Conservation (phyloP, 2,888 invertebrate genomes). For the Mechanitis mazaeus region DNA sequence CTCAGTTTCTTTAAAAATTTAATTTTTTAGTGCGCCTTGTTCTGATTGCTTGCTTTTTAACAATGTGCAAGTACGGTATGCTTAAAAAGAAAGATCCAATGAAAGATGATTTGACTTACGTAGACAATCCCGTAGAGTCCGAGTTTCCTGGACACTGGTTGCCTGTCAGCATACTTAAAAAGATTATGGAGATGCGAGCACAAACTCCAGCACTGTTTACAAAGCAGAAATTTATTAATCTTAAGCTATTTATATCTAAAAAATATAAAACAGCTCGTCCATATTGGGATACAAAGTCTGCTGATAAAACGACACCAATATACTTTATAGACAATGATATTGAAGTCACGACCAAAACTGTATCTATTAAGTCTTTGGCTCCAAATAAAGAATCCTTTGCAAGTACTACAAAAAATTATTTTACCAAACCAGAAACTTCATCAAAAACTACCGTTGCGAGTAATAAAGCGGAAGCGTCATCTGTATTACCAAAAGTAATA, state of each 20-base stretch:
- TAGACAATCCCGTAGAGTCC: slow-evolving; percentile 50
- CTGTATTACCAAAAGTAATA: no score
- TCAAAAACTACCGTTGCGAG: no score
- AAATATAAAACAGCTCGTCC: slow-evolving; percentile 5
- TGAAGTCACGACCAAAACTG: no score
- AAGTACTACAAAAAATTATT: no score
- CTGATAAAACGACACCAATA: slow-evolving; percentile 6
- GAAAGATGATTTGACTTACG: slow-evolving; percentile 36
- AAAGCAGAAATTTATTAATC: neutral
- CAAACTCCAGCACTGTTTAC: slow-evolving; percentile 15
- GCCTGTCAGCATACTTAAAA: slow-evolving; percentile 42
- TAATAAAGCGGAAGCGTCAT: no score
- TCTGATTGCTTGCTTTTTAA: slow-evolving; percentile 32
- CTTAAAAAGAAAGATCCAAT: slow-evolving; percentile 32
- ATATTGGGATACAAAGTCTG: slow-evolving; percentile 3
- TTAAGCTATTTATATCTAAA: neutral
- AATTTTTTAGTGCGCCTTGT: slow-evolving; percentile 41
- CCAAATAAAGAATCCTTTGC: no score
- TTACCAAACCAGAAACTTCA: no score
- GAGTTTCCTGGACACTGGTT: slow-evolving; percentile 48
- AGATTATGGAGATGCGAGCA: slow-evolving; percentile 40
- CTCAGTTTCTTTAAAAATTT: slow-evolving; percentile 4
- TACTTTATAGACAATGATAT: neutral
- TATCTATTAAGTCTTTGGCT: no score
- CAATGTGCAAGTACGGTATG: slow-evolving; percentile 29